These are phyloP conservation scores for Myrmophylax atrothorax DNA, from an alignment of 2,113 vertebrate species.

Conservation along the genomic window DNA sequence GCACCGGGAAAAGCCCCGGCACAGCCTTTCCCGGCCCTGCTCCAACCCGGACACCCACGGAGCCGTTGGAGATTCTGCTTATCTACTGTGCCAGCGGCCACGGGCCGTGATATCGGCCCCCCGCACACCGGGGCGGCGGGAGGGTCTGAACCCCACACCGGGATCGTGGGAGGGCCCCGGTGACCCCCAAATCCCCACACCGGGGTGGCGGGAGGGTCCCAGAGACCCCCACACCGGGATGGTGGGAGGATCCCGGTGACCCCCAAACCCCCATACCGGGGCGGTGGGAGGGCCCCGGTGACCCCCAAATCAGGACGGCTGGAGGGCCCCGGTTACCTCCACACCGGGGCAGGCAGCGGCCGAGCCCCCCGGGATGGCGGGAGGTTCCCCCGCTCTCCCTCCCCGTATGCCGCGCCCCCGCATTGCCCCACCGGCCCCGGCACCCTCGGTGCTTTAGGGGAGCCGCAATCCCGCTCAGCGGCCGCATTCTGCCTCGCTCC, in stretches of 20 bases:
- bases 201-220: not conserved
- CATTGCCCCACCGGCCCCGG: not conserved
- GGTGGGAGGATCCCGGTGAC: not conserved
- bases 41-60: not conserved
- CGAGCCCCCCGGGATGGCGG: too few relatives aligned
- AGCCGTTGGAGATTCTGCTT: not conserved
- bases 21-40: not conserved
- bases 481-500: not conserved
- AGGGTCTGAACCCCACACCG: not conserved
- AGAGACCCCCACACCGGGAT: not conserved
- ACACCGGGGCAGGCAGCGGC: too few relatives aligned
- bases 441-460: not conserved
- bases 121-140: not conserved
- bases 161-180: not conserved
- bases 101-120: fast-evolving
- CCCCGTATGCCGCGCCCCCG: not conserved
- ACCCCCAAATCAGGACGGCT: too few relatives aligned
- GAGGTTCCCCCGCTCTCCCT: not conserved
- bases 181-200: not conserved
- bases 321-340: not conserved
- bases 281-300: not conserved
- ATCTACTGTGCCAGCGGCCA: not conserved
- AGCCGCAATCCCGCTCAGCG: not conserved
- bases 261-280: not conserved
- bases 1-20: fast-evolving